phyloP scores from a whole-genome alignment of 2,888 invertebrate species.

The Lumbricus terrestris region DNA sequence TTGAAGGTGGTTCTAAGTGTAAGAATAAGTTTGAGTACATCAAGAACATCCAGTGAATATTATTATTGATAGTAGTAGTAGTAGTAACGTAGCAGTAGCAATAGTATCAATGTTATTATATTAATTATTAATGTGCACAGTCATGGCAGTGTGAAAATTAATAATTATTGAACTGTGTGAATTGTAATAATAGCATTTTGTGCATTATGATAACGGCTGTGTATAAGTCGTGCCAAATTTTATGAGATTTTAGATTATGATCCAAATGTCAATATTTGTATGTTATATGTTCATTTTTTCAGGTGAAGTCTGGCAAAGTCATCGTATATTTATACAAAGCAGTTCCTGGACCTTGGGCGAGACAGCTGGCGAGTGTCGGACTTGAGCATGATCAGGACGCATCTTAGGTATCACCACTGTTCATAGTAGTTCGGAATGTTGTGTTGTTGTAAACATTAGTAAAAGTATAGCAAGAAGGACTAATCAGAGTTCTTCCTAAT shows the following conservation, averaged over 20 bases:
- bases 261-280: background rate
- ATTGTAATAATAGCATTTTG: background rate
- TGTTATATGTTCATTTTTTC: background rate
- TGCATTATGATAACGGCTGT: background rate
- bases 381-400: background rate
- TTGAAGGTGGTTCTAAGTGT: too few species aligned
- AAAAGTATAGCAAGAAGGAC: background rate
- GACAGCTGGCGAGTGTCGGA: background rate
- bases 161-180: too few species aligned
- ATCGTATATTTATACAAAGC: background rate
- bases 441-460: background rate
- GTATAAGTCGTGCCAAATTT: background rate
- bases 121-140: too few species aligned
- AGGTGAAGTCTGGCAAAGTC: slow-evolving; percentile 4
- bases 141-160: too few species aligned
- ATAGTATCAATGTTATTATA: too few species aligned
- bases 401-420: background rate
- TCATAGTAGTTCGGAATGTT: background rate
- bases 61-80: too few species aligned
- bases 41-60: too few species aligned
- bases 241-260: background rate
- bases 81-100: too few species aligned
- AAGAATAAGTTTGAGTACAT: too few species aligned
- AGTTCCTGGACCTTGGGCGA: background rate
- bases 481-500: too few species aligned